Evolutionary conservation across 2,113 vertebrate genomes (phyloP).

Genomic region (Eulemur macaco): DNA sequence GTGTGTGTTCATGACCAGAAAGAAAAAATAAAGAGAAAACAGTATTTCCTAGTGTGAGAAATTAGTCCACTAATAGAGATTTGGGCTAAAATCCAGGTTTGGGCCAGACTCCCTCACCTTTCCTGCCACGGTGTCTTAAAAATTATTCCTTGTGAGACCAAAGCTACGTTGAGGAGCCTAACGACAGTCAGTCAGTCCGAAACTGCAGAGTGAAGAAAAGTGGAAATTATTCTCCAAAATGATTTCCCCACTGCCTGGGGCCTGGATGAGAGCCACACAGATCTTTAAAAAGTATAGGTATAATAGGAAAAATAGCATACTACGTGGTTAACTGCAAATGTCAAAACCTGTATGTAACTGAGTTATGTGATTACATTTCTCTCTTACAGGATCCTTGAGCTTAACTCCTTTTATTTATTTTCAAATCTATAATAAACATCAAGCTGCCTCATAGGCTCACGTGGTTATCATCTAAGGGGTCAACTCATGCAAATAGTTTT

Average conservation of each 20-base stretch:
- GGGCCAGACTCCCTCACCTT: not conserved
- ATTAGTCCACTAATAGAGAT: not conserved
- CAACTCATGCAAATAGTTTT: not conserved
- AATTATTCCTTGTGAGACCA: not conserved
- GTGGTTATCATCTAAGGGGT: rapidly evolving
- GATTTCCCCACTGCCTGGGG: not conserved
- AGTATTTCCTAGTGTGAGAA: not conserved
- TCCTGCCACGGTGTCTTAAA: rapidly evolving
- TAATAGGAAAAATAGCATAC: not conserved
- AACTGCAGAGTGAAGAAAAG: not conserved
- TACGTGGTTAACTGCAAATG: too few relatives aligned
- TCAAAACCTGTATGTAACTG: not conserved
- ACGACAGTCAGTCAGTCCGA: too few relatives aligned
- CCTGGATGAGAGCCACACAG: not conserved
- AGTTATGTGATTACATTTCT: not conserved
- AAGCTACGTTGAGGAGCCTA: not conserved
- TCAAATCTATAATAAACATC: not conserved
- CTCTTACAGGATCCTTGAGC: too few relatives aligned
- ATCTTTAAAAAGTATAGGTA: not conserved
- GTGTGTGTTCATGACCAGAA: not conserved
- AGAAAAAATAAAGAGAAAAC: not conserved
- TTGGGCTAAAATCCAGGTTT: not conserved
- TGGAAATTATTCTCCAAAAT: not conserved
- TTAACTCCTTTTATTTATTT: not conserved
- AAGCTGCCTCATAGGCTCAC: rapidly evolving